phyloP scores from a whole-genome alignment of 1,140 invertebrate genomes.

The Brachionus koreanus region DNA sequence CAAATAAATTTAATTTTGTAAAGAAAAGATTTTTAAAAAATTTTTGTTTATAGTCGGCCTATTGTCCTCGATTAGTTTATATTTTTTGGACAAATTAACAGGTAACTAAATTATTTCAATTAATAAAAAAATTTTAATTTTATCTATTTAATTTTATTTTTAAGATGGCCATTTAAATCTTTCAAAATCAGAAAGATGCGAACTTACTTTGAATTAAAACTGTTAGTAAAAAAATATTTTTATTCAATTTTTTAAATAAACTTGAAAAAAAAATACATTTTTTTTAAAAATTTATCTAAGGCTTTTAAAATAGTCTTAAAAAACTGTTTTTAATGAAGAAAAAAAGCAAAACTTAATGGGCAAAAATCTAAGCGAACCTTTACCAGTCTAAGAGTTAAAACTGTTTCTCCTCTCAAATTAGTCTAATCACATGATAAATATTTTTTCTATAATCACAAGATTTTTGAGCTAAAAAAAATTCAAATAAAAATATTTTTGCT shows the following conservation, averaged over 20 bases:
- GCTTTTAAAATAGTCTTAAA: neutral
- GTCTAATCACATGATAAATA: neutral
- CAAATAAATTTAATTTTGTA: neutral
- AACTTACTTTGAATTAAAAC: neutral
- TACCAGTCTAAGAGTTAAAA: neutral
- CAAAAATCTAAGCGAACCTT: neutral
- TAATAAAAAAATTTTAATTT: neutral
- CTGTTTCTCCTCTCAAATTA: slow-evolving; percentile 1
- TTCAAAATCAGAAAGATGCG: slow-evolving; percentile 17
- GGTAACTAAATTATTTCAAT: neutral
- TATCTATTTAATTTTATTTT: too few relatives aligned
- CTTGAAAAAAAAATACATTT: neutral
- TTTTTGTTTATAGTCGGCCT: neutral
- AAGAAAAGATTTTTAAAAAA: neutral
- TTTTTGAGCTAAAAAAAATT: neutral
- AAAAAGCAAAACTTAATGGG: neutral
- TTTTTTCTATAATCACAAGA: slow-evolving; percentile 14
- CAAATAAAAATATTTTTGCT: neutral
- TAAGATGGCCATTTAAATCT: slow-evolving; percentile 36
- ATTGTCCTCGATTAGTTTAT: neutral
- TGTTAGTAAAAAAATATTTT: neutral
- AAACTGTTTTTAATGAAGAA: neutral
- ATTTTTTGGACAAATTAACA: slow-evolving; percentile 2
- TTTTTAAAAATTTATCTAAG: neutral
- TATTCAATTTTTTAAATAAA: neutral